Evolutionary conservation across 1,140 invertebrate genomes (phyloP).

Genomic region (Hyphantria cunea): DNA sequence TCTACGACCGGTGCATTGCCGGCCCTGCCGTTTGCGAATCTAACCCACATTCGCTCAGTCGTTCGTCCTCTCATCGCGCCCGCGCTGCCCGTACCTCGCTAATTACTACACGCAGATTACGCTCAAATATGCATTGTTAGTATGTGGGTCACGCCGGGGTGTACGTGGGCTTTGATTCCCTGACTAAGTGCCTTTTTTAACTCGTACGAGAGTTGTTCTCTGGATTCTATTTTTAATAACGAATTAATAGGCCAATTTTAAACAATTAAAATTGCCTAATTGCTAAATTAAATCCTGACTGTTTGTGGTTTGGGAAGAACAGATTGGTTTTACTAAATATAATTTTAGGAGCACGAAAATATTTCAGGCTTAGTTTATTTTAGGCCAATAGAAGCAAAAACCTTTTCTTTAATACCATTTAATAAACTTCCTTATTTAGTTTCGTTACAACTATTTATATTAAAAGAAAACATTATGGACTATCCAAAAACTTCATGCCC

Average conservation of each 20-base stretch:
- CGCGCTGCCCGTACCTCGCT: slow-evolving; percentile 34
- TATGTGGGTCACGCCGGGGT: slow-evolving; percentile 41
- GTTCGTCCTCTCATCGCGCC: neutral
- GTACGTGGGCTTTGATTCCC: slow-evolving; percentile 14
- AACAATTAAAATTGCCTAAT: neutral
- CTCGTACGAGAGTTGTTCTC: slow-evolving; percentile 3
- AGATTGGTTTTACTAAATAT: too few relatives aligned
- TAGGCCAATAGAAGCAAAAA: too few relatives aligned
- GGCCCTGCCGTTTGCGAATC: slow-evolving; percentile 51
- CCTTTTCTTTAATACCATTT: too few relatives aligned
- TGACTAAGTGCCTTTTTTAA: slow-evolving; percentile 10
- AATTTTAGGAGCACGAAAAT: too few relatives aligned
- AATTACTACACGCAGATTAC: slow-evolving; percentile 57
- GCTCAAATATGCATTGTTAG: slow-evolving; percentile 50
- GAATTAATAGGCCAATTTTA: neutral
- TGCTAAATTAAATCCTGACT: neutral
- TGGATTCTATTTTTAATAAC: neutral
- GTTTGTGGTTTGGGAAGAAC: too few relatives aligned
- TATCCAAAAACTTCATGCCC: too few relatives aligned
- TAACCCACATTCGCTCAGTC: slow-evolving; percentile 66
- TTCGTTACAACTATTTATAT: too few relatives aligned
- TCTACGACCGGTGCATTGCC: slow-evolving; percentile 66
- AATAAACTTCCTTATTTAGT: too few relatives aligned
- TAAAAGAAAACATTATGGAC: too few relatives aligned
- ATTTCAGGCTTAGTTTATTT: too few relatives aligned